Conservation (phyloP, 2,113 vertebrate species). For the Lathamus discolor region DNA sequence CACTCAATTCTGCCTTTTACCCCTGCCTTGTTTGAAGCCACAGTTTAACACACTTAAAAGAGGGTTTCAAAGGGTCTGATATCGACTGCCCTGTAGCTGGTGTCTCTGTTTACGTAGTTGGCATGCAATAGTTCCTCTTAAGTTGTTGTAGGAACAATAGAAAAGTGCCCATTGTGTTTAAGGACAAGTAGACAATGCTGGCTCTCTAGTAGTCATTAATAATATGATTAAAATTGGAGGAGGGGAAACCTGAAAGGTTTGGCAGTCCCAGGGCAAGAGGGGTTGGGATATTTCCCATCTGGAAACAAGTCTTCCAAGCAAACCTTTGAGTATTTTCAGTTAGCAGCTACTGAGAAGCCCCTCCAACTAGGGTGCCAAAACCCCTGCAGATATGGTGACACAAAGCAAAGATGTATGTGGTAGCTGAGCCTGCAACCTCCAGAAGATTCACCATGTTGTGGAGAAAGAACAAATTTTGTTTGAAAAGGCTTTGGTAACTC, state of each 20-base stretch:
- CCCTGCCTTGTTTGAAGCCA: not conserved
- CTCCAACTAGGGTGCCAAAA: not conserved
- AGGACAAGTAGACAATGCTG: not conserved
- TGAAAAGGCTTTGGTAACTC: not conserved
- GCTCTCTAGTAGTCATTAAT: not conserved
- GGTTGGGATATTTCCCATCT: not conserved
- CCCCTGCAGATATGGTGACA: rapidly evolving
- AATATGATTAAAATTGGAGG: not conserved
- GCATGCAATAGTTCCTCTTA: not conserved
- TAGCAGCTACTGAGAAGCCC: no score
- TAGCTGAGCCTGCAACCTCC: not conserved
- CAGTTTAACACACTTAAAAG: not conserved
- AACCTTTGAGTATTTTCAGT: not conserved
- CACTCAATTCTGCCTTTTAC: not conserved
- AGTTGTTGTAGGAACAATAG: not conserved
- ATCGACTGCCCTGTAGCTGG: not conserved
- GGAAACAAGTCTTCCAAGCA: not conserved
- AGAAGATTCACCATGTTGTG: not conserved
- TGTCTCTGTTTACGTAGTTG: not conserved
- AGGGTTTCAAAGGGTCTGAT: not conserved
- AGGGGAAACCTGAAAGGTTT: not conserved
- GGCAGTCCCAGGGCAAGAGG: not conserved
- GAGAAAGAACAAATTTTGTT: not conserved
- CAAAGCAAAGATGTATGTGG: not conserved
- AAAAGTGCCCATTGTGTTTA: not conserved